Percentiles rank a stretch among this genome's conserved stretches.
Conservation (phyloP, 2,113 vertebrate species). For the Cathartes aura region DNA sequence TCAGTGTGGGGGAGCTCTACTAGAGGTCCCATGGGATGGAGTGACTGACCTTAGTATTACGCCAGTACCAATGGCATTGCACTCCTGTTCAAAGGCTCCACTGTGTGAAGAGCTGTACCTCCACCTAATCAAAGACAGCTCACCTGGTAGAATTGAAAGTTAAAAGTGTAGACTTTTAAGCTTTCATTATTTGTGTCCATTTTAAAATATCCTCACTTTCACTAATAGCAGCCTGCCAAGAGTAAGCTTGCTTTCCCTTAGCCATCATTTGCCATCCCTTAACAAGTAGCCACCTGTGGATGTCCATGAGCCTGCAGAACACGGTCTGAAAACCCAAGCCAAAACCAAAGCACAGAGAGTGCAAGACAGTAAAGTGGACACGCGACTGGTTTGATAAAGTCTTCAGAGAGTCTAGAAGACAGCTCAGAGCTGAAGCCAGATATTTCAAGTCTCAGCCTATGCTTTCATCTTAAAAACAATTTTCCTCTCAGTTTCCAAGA, state of each 20-base stretch:
- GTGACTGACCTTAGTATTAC: neutral
- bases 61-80: neutral
- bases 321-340: neutral
- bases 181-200: neutral
- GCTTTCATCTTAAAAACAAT: neutral
- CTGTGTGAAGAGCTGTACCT: neutral
- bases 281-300: neutral
- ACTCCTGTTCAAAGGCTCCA: neutral
- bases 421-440: neutral
- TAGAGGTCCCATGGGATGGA: neutral
- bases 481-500: neutral
- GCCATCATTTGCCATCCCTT: neutral
- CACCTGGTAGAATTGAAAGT: neutral
- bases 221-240: neutral
- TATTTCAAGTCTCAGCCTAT: neutral
- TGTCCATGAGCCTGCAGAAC: neutral
- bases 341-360: neutral
- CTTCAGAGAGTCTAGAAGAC: neutral
- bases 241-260: neutral
- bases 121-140: neutral
- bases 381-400: neutral
- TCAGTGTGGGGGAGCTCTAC: neutral
- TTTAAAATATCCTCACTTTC: neutral
- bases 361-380: neutral
- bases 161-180: neutral